phyloP scores from a whole-genome alignment of 2,888 invertebrate genomes.

The Copidosoma aretas region DNA sequence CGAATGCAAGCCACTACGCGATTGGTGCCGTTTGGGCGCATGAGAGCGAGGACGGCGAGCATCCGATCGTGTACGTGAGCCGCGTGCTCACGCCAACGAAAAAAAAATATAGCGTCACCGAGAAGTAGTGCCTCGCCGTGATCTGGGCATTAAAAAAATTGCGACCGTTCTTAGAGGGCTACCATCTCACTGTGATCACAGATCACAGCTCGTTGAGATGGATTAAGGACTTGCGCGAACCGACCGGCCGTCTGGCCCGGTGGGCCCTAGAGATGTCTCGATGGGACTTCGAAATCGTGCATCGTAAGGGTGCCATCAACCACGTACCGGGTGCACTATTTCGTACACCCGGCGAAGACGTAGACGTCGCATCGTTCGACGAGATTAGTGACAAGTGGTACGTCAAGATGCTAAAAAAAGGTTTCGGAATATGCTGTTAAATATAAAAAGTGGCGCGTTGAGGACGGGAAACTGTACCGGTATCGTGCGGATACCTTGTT shows the following conservation, averaged over 20 bases:
- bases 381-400: background rate
- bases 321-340: no score
- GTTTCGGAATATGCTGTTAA: background rate
- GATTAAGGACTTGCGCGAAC: background rate
- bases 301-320: no score
- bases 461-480: background rate
- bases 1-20: background rate
- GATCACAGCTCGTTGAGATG: background rate
- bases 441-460: background rate
- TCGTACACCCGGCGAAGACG: no score
- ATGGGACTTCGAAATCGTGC: no score
- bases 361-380: background rate
- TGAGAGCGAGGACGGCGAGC: background rate
- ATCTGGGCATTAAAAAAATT: slow-evolving; percentile 1
- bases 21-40: background rate
- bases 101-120: background rate
- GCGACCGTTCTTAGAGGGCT: background rate
- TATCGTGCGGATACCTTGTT: no score
- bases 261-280: no score
- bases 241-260: background rate
- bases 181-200: no score
- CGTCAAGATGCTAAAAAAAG: background rate
- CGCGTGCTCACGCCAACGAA: no score
- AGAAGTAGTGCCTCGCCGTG: background rate
- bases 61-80: slow-evolving; percentile 1